Evolutionary conservation across 2,888 invertebrate species (phyloP).

Genomic region (Lamproptera curius): DNA sequence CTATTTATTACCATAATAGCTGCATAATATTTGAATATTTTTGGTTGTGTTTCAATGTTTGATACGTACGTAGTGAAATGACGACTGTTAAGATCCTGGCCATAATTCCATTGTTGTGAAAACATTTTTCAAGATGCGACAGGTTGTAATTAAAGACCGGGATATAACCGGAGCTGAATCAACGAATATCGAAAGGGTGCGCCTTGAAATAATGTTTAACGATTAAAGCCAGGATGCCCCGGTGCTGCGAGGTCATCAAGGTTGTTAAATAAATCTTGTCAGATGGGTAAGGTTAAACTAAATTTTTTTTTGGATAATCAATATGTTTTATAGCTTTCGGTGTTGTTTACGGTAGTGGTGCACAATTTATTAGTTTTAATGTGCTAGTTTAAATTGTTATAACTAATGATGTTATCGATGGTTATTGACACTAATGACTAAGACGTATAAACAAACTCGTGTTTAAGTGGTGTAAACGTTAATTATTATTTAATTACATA

Average conservation of each 20-base stretch:
- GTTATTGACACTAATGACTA: no score
- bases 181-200: constrained; percentile 7
- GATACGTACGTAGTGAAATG: no score
- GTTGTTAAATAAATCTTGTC: constrained; percentile 17
- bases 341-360: constrained; percentile 11
- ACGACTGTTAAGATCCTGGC: no score
- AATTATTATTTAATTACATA: no score
- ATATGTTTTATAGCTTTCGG: constrained; percentile 3
- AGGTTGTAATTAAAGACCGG: constrained; percentile 11
- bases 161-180: constrained; percentile 2
- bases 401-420: no score
- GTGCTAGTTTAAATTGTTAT: no score
- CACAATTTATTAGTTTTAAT: no score
- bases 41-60: no score
- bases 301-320: constrained; percentile 10
- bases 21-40: no score
- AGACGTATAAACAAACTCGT: no score
- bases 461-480: no score
- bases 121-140: constrained; percentile 4
- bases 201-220: constrained; percentile 10
- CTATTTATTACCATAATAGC: no score
- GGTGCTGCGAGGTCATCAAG: constrained; percentile 6
- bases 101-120: background rate
- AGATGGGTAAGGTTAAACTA: constrained; percentile 13
- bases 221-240: constrained; percentile 14